Base-by-base conservation (phyloP, 2,113 vertebrate species). In the Strix aluco region DNA sequence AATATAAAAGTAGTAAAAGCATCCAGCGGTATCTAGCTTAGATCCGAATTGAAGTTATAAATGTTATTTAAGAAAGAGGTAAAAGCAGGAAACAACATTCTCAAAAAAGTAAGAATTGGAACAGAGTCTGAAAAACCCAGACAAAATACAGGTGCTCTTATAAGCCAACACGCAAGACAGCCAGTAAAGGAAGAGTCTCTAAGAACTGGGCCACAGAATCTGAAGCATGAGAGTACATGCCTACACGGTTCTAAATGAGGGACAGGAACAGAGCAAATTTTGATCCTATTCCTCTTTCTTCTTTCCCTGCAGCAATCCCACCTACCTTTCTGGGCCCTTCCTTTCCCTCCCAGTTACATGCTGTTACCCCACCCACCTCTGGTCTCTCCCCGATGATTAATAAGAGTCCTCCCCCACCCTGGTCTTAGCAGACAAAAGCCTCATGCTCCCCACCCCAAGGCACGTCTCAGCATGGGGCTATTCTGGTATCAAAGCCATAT, bases 391-490 rank as follows among this genome's bases (percentile, higher is more conserved):
- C 3, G 61, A 94, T 97, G 96, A 97, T 96, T 97, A 97, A 97
- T 80, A 81, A 16, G 89, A 96, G 91, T 77, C 79, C 78, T 95
- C 88, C 94, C 93, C 97, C 94, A 93, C 92, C 87, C 81, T 0
- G 1, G 67, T 34, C 81, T 91, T 73, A 81, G 94, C 72, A 98
- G 96, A 97, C 95, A 97, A 97, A 97, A 95, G 81, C 67, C 92
- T 92, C 80, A 72, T 51, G 71, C 91, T 97, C 96, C 94, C 95
- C 94, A 97, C 94, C 95, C 90, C 82, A 96, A 96, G 95, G 96
- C 94, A 97, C 95, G 94, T 97, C 91, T 94, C 96, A 95, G 97
- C 97, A 97, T 72, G 96, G 97, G 97, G 95, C 94, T 96, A 97
- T 82, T 96, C 80, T 90, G 92, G 91, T 92, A 94, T 96, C 94